Conservation (phyloP, 2,888 invertebrate species). For the Leucania comma region DNA sequence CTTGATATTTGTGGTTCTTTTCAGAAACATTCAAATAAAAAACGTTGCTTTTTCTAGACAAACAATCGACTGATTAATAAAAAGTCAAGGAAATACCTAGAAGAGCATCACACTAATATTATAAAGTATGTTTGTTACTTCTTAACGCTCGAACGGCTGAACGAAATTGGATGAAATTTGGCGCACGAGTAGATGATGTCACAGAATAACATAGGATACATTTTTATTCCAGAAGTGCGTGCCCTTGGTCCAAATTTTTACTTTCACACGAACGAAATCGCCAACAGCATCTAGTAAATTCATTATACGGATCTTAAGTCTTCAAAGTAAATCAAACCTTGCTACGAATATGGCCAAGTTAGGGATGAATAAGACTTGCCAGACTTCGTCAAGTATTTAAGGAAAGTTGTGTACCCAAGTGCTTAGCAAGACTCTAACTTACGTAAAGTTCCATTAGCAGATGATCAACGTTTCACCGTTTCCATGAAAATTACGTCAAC, state of each 20-base stretch:
- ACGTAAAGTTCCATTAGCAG: constrained; percentile 19
- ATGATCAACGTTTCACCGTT: constrained; percentile 22
- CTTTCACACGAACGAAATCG: too few relatives aligned
- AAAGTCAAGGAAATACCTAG: not conserved
- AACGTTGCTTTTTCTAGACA: not conserved
- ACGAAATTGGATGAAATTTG: too few relatives aligned
- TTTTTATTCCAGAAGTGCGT: too few relatives aligned
- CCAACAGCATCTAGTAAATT: too few relatives aligned
- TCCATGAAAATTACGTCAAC: constrained; percentile 17
- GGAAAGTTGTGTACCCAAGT: constrained; percentile 16
- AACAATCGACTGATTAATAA: not conserved
- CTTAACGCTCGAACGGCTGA: too few relatives aligned
- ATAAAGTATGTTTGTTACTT: too few relatives aligned
- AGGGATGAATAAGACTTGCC: not conserved
- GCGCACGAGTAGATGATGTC: too few relatives aligned
- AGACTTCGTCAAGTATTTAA: constrained; percentile 3
- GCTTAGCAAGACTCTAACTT: constrained; percentile 29
- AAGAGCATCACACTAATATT: not conserved
- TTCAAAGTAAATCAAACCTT: not conserved
- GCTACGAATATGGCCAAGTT: not conserved
- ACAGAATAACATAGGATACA: too few relatives aligned
- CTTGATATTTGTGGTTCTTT: constrained; percentile 15
- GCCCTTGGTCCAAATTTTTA: too few relatives aligned
- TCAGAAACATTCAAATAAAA: not conserved
- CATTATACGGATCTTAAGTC: not conserved